Evolutionary conservation across 1,140 invertebrate species (phyloP), one percentile per base, ranked within the genome.

Genomic region (Leucophenga varia): DNA sequence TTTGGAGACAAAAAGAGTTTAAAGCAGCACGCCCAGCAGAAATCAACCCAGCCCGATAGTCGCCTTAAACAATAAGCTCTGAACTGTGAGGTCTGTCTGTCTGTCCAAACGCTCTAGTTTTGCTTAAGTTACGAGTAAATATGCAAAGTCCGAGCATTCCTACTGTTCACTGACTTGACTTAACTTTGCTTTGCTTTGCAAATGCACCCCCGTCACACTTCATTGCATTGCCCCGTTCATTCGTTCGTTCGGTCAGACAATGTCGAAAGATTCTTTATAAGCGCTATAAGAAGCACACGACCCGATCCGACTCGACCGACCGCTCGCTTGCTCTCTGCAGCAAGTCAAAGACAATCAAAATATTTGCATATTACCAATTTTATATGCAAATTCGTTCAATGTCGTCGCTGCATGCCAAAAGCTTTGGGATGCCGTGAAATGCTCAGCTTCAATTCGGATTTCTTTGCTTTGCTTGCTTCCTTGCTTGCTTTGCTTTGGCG

Each of bases 371-470:
- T 58, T 64, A 67, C 64, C 64, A 67, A 67, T 67, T 67, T 67
- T 64, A 67, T 67, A 67, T 67, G 64, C 64, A 67, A 67, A 67
- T 67, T n/a, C n/a, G n/a, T n/a, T n/a, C n/a, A n/a, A n/a, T n/a
- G n/a, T n/a, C n/a, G n/a, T n/a, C n/a, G n/a, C n/a, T n/a, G n/a
- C n/a, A n/a, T n/a, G n/a, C n/a, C n/a, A n/a, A n/a, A n/a, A n/a
- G n/a, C n/a, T n/a, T n/a, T n/a, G n/a, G n/a, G n/a, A n/a, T n/a
- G n/a, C n/a, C n/a, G n/a, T n/a, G n/a, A n/a, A n/a, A n/a, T n/a
- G n/a, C n/a, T n/a, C n/a, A n/a, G 20, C 25, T 34, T 20, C 34
- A 20, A 42, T 37, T 38, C 34, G 22, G 5, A 25, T 25, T 25
- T 6, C 22, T 25, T 5, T 25, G 5, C 10, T 5, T 25, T 25